Base-by-base conservation (phyloP, 2,888 invertebrate species). In the Leptinotarsa tumamoca region DNA sequence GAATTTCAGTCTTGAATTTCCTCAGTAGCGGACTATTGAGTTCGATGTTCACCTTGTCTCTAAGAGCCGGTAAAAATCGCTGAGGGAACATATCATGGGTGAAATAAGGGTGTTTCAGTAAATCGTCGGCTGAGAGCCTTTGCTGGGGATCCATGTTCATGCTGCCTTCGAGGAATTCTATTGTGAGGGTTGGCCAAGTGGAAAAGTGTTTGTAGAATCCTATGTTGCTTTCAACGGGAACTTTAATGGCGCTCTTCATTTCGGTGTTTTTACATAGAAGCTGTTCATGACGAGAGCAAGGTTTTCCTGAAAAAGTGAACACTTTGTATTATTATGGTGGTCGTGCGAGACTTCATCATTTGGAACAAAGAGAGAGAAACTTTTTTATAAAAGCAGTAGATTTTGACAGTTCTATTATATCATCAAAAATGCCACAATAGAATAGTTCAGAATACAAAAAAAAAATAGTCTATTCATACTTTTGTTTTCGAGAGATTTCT, bases 81-180 rank as follows among this genome's bases (percentile, higher is more conserved):
- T 93, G 92, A 10, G 91, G 90, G 82, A 95, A 95, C 33, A 90
- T 90, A 77, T 81, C 80, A 58, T 79, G 76, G 4, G 71, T 68
- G 69, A 81, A 80, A 63, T 76, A 80, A 23, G 61, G 61, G 63
- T 78, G 80, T 67, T 92, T 90, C 13, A 95, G 87, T n/a, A 95
- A 88, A 27, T 91, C 90, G 0, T 90, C 88, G 27, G 93, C 92
- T 0, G 90, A 89, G 0, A 94, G 92, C 2, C 95, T 87, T 0
- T 91, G 89, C 0, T 91, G 88, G 0, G 95, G 94, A 85, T 94
- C 94, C 86, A 94, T 92, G 75, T 91, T 88, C 71, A 91, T 85
- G 80, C 91, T 91, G 56, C 84, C 81, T 4, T 85, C 81, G n/a
- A 90, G 81, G 79, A 91, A 90, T 76, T 90, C 89, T 21, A 90